A percentile compares a stretch with the other conserved stretches of the same genome.
Evolutionary conservation across 2,888 invertebrate species (phyloP).

Genomic region (Nomada fucata): DNA sequence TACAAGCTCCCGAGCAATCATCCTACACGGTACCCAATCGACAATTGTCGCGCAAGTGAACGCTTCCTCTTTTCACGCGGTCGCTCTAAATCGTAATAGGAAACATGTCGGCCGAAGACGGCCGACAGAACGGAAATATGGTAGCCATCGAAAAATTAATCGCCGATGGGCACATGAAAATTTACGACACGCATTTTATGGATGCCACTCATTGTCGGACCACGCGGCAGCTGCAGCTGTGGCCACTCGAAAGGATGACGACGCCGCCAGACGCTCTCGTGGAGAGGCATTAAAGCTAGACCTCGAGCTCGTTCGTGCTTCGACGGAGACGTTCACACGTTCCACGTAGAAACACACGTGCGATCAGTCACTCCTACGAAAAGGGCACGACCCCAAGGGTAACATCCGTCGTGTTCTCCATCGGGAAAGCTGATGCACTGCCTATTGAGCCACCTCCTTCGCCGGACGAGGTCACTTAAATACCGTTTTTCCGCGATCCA

Average conservation of each 20-base stretch:
- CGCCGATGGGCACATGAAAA: constrained; percentile 18
- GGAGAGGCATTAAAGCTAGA: constrained; percentile 48
- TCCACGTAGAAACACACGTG: constrained; percentile 29
- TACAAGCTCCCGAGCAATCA: too few relatives aligned
- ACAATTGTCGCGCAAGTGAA: too few relatives aligned
- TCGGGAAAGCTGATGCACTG: constrained; percentile 50
- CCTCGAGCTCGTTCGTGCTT: constrained; percentile 30
- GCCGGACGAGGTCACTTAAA: constrained; percentile 54
- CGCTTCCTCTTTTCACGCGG: not conserved
- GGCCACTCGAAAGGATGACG: constrained; percentile 54
- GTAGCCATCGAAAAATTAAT: constrained; percentile 7
- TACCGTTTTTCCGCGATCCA: constrained; percentile 38
- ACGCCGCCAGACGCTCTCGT: constrained; percentile 60
- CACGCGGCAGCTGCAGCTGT: constrained; percentile 51
- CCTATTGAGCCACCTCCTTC: constrained; percentile 37
- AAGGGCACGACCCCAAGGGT: constrained; percentile 50
- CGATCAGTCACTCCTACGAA: constrained; percentile 50
- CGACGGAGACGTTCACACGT: constrained; percentile 40
- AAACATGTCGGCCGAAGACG: not conserved
- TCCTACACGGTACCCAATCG: too few relatives aligned
- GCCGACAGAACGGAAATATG: not conserved
- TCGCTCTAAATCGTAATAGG: not conserved
- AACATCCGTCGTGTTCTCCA: constrained; percentile 41
- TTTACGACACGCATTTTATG: constrained; percentile 42
- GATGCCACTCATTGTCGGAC: constrained; percentile 17